Conservation (phyloP, 2,113 vertebrate genomes). For the Caranx ignobilis region DNA sequence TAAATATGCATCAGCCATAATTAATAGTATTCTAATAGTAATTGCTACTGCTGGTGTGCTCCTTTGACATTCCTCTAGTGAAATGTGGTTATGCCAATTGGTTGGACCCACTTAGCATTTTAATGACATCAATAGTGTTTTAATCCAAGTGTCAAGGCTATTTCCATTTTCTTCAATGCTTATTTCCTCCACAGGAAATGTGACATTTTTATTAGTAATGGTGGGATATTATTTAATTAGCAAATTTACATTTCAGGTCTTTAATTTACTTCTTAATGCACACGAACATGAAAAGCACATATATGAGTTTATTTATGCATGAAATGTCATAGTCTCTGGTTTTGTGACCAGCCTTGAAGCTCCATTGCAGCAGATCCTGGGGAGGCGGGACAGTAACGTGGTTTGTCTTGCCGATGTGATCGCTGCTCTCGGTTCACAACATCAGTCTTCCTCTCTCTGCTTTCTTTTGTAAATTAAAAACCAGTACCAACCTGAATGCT, state of each 20-base stretch:
- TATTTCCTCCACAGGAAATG: conserved; percentile 68
- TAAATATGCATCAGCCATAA: conserved; percentile 80
- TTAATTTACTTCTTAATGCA: conserved; percentile 75
- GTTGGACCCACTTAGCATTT: conserved; percentile 81
- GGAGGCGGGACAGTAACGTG: conserved; percentile 61
- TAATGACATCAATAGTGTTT: conserved; percentile 83
- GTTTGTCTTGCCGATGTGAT: conserved; percentile 64
- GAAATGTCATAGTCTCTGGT: conserved; percentile 69
- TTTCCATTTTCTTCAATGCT: conserved; percentile 73
- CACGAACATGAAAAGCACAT: conserved; percentile 67
- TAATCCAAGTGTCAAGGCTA: conserved; percentile 79
- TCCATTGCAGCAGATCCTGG: conserved; percentile 38
- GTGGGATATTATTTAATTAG: conserved; percentile 74
- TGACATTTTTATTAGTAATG: conserved; percentile 78
- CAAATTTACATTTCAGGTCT: conserved; percentile 70
- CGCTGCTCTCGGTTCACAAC: conserved; percentile 55
- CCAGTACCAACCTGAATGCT: conserved; percentile 59
- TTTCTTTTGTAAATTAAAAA: conserved; percentile 77
- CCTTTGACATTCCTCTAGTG: conserved; percentile 79
- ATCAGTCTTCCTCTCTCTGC: conserved; percentile 77
- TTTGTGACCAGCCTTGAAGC: conserved; percentile 68
- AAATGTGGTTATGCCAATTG: conserved; percentile 84
- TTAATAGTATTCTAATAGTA: conserved; percentile 83
- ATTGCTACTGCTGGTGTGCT: conserved; percentile 74
- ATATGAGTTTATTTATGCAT: conserved; percentile 75